A percentile compares a stretch with the other conserved stretches of the same genome.
phyloP scores from a whole-genome alignment of 2,113 vertebrate species.

The Xiphorhynchus elegans region DNA sequence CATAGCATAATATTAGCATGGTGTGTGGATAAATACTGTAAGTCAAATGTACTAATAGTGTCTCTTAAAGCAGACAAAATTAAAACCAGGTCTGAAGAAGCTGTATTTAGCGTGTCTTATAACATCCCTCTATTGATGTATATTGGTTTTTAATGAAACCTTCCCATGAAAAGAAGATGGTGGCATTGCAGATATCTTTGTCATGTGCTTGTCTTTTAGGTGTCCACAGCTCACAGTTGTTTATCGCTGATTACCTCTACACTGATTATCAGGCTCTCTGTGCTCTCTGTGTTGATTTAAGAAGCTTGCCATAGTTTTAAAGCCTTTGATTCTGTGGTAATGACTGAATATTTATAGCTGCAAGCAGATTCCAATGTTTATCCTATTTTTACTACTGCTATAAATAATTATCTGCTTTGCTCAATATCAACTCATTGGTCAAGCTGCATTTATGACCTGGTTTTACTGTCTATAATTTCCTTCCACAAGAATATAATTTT shows the following conservation, averaged over 20 bases:
- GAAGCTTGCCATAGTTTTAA: not conserved
- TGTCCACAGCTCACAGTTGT: not conserved
- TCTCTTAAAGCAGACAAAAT: not conserved
- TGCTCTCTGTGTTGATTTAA: not conserved
- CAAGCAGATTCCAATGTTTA: not conserved
- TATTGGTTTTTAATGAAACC: not conserved
- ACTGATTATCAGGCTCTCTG: not conserved
- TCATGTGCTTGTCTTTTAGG: not conserved
- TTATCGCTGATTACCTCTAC: not conserved
- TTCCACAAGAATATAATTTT: not conserved
- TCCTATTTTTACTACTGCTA: constrained; percentile 17
- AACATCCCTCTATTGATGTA: not conserved
- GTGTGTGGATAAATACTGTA: not conserved
- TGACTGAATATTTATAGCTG: constrained; percentile 17
- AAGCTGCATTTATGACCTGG: not conserved
- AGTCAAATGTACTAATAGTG: not conserved
- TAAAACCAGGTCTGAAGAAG: not conserved
- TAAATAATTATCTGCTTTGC: not conserved
- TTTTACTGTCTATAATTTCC: not conserved
- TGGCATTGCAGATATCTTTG: not conserved
- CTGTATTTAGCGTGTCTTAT: not conserved
- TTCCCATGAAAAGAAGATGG: not conserved
- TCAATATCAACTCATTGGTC: not conserved
- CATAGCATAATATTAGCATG: not conserved
- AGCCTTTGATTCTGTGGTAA: constrained; percentile 5